phyloP scores from a whole-genome alignment of 2,113 vertebrate genomes.

The Lepisosteus osseus region DNA sequence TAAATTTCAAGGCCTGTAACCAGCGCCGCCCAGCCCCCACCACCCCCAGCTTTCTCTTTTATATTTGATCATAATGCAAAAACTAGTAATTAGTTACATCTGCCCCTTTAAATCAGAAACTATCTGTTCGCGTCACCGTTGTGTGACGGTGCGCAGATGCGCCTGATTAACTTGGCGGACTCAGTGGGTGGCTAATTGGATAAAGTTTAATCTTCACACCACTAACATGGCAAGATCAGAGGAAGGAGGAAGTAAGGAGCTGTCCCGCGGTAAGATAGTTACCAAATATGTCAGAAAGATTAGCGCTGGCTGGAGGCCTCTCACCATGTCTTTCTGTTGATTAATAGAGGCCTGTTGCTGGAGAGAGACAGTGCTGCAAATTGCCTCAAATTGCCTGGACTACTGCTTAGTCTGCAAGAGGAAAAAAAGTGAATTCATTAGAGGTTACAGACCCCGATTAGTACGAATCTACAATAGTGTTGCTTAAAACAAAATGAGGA shows the following conservation, averaged over 20 bases:
- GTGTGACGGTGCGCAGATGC: constrained; percentile 61
- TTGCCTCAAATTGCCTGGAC: constrained; percentile 30
- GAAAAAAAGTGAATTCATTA: neutral
- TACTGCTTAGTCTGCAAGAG: constrained; percentile 3
- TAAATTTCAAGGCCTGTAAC: constrained; percentile 51
- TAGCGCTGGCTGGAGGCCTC: constrained; percentile 42
- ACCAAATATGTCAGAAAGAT: constrained; percentile 76
- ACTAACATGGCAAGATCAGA: constrained; percentile 50
- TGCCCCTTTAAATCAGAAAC: constrained; percentile 59
- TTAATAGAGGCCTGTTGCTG: constrained; percentile 22
- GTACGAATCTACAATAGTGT: constrained; percentile 9
- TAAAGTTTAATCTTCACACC: constrained; percentile 86
- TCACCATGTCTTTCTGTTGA: constrained; percentile 36
- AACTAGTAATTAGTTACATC: constrained; percentile 80
- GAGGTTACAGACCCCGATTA: constrained; percentile 22
- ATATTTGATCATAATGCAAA: constrained; percentile 56
- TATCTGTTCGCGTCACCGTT: constrained; percentile 58
- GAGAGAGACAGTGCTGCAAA: constrained; percentile 15
- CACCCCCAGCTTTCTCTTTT: constrained; percentile 53
- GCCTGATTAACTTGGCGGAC: constrained; percentile 70
- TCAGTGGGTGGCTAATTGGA: constrained; percentile 87
- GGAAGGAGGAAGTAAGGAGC: constrained; percentile 64
- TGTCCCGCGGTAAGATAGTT: constrained; percentile 55
- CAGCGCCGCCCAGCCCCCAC: constrained; percentile 22
- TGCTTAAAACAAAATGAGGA: constrained; percentile 12